Percentiles rank a stretch among this genome's conserved stretches.
These are phyloP conservation scores for Eupleurogrammus muticus DNA, from an alignment of 2,797 vertebrate genomes.

Conservation along the genomic window DNA sequence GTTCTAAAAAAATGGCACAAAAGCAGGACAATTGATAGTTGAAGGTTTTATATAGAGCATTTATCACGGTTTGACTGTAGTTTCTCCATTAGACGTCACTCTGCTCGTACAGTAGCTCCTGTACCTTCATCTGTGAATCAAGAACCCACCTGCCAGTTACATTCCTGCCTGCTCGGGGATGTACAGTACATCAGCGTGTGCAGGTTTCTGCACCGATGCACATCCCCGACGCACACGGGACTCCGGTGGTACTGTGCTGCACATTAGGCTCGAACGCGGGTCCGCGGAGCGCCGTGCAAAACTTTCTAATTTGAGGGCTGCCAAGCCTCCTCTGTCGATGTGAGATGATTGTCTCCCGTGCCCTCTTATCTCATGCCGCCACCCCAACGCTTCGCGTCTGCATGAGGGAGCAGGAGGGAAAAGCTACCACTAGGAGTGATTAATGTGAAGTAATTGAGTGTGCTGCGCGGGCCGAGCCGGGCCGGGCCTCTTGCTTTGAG, in stretches of 20 bases:
- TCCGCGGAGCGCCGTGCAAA: constrained; percentile 38
- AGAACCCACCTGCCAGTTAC: constrained; percentile 15
- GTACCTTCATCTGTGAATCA: constrained; percentile 18
- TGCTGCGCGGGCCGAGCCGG: constrained; percentile 39
- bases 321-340: neutral
- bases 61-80: no score
- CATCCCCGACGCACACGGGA: constrained; percentile 6
- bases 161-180: constrained; percentile 29
- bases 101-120: neutral
- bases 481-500: constrained; percentile 62
- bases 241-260: neutral
- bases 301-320: constrained; percentile 33
- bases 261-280: constrained; percentile 8
- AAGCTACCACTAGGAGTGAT: constrained; percentile 56
- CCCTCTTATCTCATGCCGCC: constrained; percentile 26
- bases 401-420: constrained; percentile 62
- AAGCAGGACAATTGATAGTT: no score
- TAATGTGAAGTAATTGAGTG: constrained; percentile 77
- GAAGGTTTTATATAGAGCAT: no score
- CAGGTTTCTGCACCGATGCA: constrained; percentile 43
- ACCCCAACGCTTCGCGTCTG: constrained; percentile 42
- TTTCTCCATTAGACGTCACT: no score
- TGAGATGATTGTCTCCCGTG: constrained; percentile 25
- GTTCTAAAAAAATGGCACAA: no score
- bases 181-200: constrained; percentile 21